Evolutionary conservation across 2,113 vertebrate genomes (phyloP).

Genomic region (Albula goreensis): DNA sequence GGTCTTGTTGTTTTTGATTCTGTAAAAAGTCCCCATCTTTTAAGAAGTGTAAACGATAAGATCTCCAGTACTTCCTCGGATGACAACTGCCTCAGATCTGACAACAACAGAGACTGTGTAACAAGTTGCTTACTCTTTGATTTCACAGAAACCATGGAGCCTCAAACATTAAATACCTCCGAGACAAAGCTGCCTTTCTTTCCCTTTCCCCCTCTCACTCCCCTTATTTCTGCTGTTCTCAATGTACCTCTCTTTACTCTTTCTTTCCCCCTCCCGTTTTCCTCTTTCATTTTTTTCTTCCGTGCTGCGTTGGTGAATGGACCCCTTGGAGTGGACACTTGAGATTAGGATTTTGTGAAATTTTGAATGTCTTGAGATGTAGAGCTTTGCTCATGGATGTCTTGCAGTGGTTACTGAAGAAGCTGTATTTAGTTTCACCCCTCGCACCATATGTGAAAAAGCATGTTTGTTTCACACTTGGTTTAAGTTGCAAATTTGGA

Average conservation of each 20-base stretch:
- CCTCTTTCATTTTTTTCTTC: not conserved
- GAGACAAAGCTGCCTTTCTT: constrained; percentile 49
- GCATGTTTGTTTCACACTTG: no score
- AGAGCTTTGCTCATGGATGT: not conserved
- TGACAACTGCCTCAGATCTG: constrained; percentile 32
- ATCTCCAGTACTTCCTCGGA: constrained; percentile 33
- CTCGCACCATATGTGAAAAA: not conserved
- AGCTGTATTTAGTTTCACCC: not conserved
- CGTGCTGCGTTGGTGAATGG: not conserved
- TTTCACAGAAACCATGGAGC: constrained; percentile 43
- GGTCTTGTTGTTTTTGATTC: constrained; percentile 46
- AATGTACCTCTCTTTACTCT: no score
- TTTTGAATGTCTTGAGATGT: not conserved
- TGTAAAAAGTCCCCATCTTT: constrained; percentile 37
- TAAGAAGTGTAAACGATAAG: constrained; percentile 51
- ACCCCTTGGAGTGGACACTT: not conserved
- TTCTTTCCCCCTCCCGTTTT: not conserved
- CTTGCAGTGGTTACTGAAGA: not conserved
- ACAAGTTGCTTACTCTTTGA: constrained; percentile 46
- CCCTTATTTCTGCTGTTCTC: not conserved
- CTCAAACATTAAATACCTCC: constrained; percentile 43
- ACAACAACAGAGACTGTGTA: constrained; percentile 30
- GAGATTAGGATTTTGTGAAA: not conserved
- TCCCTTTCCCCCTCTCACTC: not conserved
- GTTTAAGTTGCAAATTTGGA: no score